phyloP scores from a whole-genome alignment of 2,113 vertebrate genomes.

The Trogon melanurus region DNA sequence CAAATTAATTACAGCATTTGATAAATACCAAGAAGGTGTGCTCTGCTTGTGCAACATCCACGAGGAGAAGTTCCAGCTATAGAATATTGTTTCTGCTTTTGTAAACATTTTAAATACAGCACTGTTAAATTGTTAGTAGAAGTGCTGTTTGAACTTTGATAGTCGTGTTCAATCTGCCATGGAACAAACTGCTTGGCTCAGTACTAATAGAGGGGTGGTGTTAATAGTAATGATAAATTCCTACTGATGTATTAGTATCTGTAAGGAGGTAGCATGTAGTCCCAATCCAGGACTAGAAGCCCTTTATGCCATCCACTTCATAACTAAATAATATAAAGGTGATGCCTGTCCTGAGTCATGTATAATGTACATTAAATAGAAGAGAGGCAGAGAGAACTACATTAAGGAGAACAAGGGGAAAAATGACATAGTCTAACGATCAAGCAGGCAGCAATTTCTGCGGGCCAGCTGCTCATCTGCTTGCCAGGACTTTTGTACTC shows the following conservation, averaged over 20 bases:
- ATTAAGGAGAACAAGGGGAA: neutral
- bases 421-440: rapidly evolving
- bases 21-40: neutral
- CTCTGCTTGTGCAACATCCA: neutral
- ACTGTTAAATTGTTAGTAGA: neutral
- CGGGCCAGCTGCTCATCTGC: neutral
- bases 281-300: neutral
- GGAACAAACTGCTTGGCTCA: neutral
- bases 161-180: rapidly evolving
- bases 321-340: neutral
- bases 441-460: neutral
- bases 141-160: neutral
- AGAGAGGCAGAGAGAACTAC: neutral
- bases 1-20: neutral
- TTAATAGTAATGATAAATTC: neutral
- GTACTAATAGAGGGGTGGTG: rapidly evolving
- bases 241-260: rapidly evolving
- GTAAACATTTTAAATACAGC: neutral
- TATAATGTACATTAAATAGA: neutral
- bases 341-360: neutral
- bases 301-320: neutral
- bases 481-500: neutral
- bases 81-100: neutral
- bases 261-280: neutral
- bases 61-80: neutral